Base-by-base conservation (phyloP, 2,888 invertebrate genomes). In the Acanthosepion lycidas region DNA sequence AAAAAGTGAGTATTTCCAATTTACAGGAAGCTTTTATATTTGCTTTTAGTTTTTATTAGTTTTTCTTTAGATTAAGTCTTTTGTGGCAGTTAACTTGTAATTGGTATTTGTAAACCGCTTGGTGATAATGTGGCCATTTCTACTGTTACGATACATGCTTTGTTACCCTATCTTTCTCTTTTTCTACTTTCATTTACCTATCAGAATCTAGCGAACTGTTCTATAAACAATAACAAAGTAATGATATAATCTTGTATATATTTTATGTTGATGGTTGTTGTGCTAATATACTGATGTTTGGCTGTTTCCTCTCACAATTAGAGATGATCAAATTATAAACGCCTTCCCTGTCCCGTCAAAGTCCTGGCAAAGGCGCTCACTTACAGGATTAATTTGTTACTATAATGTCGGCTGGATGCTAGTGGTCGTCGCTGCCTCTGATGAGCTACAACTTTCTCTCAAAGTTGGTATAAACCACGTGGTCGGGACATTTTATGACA, bases 271-370 rank as follows among this genome's bases (percentile, higher is more conserved):
- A 53, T 93, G 91, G 94, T 94, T 95, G 93, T 94, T 94, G 78
- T 91, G 92, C 94, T 95, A 42, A 94, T 94, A 59, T 95, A 96
- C 96, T 96, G 96, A 96, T 95, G 95, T 94, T 96, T 96, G 95
- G 95, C 95, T 95, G 95, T 96, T 96, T 96, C 96, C 95, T 96
- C 96, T 96, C 96, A 96, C 96, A 96, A 96, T 96, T 96, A 97
- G 97, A 96, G 96, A 96, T 96, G 96, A 96, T 96, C 96, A 96
- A 96, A 95, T 96, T 95, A 96, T 95, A 96, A 95, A 96, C 96
- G 95, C 95, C 96, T 96, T 95, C 96, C 95, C 95, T 93, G 95
- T 96, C 96, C 96, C 95, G 95, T 96, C 96, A 95, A 95, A 96
- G 96, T 95, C 96, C 96, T 96, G 96, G 95, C 96, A 96, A 95